Conservation (phyloP, 2,888 invertebrate genomes). For the Drosophila paracracens region DNA sequence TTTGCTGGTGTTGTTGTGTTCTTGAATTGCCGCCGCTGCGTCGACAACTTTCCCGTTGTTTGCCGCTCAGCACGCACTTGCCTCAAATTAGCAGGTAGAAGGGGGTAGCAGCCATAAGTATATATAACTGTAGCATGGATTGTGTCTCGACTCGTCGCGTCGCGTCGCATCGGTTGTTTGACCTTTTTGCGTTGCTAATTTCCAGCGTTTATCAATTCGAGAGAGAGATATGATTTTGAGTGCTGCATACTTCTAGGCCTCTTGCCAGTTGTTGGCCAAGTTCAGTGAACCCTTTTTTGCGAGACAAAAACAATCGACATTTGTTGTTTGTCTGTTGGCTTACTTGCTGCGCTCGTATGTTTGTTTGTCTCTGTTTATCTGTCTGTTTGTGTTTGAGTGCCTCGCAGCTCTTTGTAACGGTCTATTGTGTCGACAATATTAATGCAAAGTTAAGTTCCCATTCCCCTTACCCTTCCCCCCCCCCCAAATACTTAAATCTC, state of each 20-base stretch:
- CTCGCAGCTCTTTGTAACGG: conserved; percentile 38
- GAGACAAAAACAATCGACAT: conserved; percentile 54
- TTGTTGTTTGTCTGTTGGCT: conserved; percentile 41
- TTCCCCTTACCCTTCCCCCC: not conserved
- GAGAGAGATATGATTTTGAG: not conserved
- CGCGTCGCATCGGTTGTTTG: conserved; percentile 56
- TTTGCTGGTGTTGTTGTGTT: conserved; percentile 14
- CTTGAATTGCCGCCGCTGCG: conserved; percentile 35
- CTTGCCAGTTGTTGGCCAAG: conserved; percentile 20
- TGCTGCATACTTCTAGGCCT: conserved; percentile 50
- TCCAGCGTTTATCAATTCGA: conserved; percentile 64
- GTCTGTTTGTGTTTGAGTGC: conserved; percentile 33
- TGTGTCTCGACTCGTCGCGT: conserved; percentile 25
- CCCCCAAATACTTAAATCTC: conserved; percentile 17
- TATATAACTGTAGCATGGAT: conserved; percentile 1
- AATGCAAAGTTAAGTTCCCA: conserved; percentile 49
- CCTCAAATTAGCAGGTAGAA: conserved; percentile 28
- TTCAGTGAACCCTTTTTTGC: conserved; percentile 60
- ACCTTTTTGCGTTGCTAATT: conserved; percentile 67
- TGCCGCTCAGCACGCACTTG: conserved; percentile 46
- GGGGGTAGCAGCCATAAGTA: not conserved
- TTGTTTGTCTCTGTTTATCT: conserved; percentile 21
- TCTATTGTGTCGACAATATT: conserved; percentile 51
- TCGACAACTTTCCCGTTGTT: conserved; percentile 38
- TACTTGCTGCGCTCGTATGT: conserved; percentile 26